Evolutionary conservation across 2,888 invertebrate genomes (phyloP), one percentile per base, ranked within the genome.

Genomic region (Acanthoscelides obtectus): DNA sequence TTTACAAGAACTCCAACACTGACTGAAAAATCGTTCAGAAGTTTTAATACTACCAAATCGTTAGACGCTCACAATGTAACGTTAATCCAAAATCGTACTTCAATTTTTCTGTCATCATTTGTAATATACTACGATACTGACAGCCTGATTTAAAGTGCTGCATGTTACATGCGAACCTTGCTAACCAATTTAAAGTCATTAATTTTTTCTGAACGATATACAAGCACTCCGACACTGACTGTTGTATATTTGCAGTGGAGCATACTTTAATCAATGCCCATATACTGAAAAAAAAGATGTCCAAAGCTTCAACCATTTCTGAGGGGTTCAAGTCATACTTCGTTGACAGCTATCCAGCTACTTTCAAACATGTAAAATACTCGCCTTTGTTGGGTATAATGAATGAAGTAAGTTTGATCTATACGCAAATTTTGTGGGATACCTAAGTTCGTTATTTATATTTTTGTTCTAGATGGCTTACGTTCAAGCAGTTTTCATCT

Each of bases 401-500:
- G 17, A 45, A 45, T 17, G 45, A 45, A 45, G 45, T 45, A 45
- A 45, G 45, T 45, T 12, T n/a, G n/a, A n/a, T n/a, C n/a, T n/a
- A n/a, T n/a, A n/a, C 45, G 1, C 1, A 45, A 25, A 25, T 8
- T 25, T 25, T 3, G 8, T 8, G 25, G 25, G 8, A 3, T 25
- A 25, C n/a, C n/a, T n/a, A n/a, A n/a, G n/a, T n/a, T 25, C 3
- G 25, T 25, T 25, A 25, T 25, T 8, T 25, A 25, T 25, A 8
- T 25, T 25, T 3, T 25, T 25, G 63, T 73, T 69, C 69, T 66
- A 79, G 79, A 69, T 77, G 69, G 22, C 76, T 22, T 76, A 76
- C 69, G 64, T 78, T 3, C 80, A 80, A 73, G 75, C 75, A 67
- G 76, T 78, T 0, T 78, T 79, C 70, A 75, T 71, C 21, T 80